Evolutionary conservation across 2,797 vertebrate species (phyloP).

Genomic region (Lindbergichthys nudifrons): DNA sequence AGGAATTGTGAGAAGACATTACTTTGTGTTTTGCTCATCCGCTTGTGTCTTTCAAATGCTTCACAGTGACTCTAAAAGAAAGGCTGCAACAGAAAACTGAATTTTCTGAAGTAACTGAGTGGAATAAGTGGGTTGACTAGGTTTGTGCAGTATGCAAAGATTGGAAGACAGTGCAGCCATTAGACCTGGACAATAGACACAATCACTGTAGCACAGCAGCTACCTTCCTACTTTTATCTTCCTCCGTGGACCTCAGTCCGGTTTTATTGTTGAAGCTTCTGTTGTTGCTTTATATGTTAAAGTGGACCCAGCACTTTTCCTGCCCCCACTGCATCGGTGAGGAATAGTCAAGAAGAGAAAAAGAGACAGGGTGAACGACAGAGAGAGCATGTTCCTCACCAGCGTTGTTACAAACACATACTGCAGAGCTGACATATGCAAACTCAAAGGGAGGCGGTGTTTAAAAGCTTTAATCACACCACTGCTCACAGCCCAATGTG

Average conservation of each 20-base stretch:
- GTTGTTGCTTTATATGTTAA: constrained; percentile 39
- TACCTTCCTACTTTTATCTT: constrained; percentile 32
- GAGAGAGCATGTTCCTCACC: constrained; percentile 39
- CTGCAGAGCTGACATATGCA: constrained; percentile 77
- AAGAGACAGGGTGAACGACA: constrained; percentile 43
- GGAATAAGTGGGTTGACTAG: constrained; percentile 3
- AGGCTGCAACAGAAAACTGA: constrained; percentile 12
- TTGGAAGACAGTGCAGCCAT: constrained; percentile 7
- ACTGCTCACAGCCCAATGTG: constrained; percentile 64
- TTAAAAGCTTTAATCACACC: constrained; percentile 86
- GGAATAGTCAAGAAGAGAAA: constrained; percentile 14
- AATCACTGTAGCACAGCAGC: constrained; percentile 21
- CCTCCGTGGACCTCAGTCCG: constrained; percentile 21
- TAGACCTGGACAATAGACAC: constrained; percentile 26
- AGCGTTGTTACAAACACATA: constrained; percentile 40
- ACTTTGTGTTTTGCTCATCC: constrained; percentile 11
- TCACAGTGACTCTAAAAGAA: constrained; percentile 29
- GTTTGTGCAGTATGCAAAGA: constrained; percentile 14
- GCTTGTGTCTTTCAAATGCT: neutral
- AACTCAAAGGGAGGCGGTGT: constrained; percentile 77
- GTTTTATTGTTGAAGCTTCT: constrained; percentile 39
- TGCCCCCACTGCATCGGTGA: constrained; percentile 40
- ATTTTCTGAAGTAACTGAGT: constrained; percentile 21
- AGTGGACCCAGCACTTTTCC: constrained; percentile 45
- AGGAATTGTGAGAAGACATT: constrained; percentile 40